Base-by-base conservation (phyloP, 1,140 invertebrate species). In the Eufriesea mexicana region DNA sequence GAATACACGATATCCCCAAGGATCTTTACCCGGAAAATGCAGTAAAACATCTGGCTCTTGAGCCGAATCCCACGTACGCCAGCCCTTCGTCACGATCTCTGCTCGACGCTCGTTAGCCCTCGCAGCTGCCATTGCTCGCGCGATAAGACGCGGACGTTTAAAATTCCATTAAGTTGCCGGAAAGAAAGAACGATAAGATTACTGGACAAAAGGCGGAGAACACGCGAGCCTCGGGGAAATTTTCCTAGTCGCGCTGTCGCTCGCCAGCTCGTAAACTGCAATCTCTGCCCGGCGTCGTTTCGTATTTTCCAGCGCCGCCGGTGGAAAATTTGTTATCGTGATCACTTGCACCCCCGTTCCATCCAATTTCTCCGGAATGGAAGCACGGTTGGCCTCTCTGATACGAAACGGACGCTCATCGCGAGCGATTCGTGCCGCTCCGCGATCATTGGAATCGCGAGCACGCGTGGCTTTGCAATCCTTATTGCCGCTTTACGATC, bases 251-350 rank as follows among this genome's bases (percentile, higher is more conserved):
- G 54, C 57, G 54, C 7, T 62, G 54, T 64, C 73, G 51, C 72
- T 75, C 72, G 42, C 28, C 79, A 47, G 72, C 61, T 54, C 80
- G 73, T 82, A 82, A 82, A 82, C 80, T 77, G 62, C 73, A 82
- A 82, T 82, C 80, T 61, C 64, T 76, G 73, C 16, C 51, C 45
- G 45, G 55, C 45, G 73, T 82, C 80, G 79, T 82, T 82, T 76
- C 73, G 73, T 77, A 82, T 77, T 82, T 82, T 55, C 49, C 51
- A 54, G 23, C 57, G 51, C n/a, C 62, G 42, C 12, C 42, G 14
- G 16, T 75, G 35, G 47, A 82, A 77, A 82, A 82, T 82, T 82
- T 82, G 80, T 82, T 82, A 82, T 82, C 80, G 64, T 61, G 73
- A 82, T 82, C 73, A 77, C 73, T 82, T 54, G 64, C 54, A 77